Base-by-base conservation (phyloP, 2,113 vertebrate genomes). In the Galemys pyrenaicus region DNA sequence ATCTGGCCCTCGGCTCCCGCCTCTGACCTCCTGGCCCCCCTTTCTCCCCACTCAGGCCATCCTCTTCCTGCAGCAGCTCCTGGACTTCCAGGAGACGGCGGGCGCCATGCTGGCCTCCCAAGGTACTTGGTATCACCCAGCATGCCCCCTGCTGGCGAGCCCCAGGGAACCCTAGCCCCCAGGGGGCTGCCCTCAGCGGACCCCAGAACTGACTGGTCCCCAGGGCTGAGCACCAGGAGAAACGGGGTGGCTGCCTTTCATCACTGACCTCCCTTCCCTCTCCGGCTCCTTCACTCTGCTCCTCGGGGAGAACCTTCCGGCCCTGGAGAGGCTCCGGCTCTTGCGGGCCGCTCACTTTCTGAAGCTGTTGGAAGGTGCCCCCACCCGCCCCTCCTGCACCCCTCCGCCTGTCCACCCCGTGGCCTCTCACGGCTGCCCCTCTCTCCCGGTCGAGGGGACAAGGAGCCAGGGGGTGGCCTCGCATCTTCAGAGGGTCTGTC, bases 81-180 rank as follows among this genome's bases (percentile, higher is more conserved):
- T 99, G 96, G 99, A 99, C 97, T 99, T 99, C 97, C 99, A 99
- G 91, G 99, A 99, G 97, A 99, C 99, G 0, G 99, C 99, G 0
- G 99, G 99, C 11, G 99, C 99, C 96, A 99, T 99, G 99, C 92
- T 99, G 96, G 99, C 99, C 49, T 99, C 99, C 0, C 99, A 99
- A 99, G 99, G 99, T 99, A 99, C 32, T 17, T 32, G 85, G 70
- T 32, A 19, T 12, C 51, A 58, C 82, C 7, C 46, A 16, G 2
- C 62, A 81, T 35, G 64, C 4, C 86, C 4, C 86, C 44, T 6
- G 28, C 79, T 37, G 60, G 5, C 1, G 9, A 6, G n/a, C 74
- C 65, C 56, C n/a, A n/a, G n/a, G n/a, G n/a, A n/a, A n/a, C n/a
- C n/a, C n/a, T n/a, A n/a, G n/a, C n/a, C n/a, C n/a, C n/a, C n/a